Evolutionary conservation across 2,113 vertebrate genomes (phyloP).

Genomic region (Parus major): DNA sequence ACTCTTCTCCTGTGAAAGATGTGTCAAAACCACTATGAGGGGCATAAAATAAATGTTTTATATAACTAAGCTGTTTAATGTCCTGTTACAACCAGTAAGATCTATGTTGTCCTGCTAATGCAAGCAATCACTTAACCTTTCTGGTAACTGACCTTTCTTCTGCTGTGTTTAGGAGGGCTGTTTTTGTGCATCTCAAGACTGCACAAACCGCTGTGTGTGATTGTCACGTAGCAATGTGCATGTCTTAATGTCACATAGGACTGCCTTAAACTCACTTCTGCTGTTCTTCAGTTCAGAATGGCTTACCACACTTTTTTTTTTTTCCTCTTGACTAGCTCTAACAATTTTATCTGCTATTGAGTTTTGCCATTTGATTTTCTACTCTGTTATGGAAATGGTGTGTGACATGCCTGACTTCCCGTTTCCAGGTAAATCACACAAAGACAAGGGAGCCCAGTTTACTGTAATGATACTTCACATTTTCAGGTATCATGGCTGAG

Average conservation of each 20-base stretch:
- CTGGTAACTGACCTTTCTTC: neutral
- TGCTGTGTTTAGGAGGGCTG: neutral
- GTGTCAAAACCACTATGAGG: neutral
- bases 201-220: fast-evolving
- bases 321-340: neutral
- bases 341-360: neutral
- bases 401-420: neutral
- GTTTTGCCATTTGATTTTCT: constrained; percentile 20
- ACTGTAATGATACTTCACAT: neutral
- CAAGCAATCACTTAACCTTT: neutral
- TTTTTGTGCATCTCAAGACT: neutral
- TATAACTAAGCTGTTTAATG: neutral
- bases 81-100: neutral
- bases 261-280: neutral
- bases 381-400: neutral
- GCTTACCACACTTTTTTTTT: neutral
- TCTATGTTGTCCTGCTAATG: neutral
- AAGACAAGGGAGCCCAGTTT: neutral
- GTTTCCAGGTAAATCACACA: neutral
- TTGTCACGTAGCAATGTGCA: neutral
- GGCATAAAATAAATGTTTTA: neutral
- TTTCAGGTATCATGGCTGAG: constrained; percentile 7
- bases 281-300: neutral
- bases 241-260: neutral
- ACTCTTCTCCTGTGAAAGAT: neutral